Conservation (phyloP, 2,113 vertebrate species). For the Scartelaos histophorus region DNA sequence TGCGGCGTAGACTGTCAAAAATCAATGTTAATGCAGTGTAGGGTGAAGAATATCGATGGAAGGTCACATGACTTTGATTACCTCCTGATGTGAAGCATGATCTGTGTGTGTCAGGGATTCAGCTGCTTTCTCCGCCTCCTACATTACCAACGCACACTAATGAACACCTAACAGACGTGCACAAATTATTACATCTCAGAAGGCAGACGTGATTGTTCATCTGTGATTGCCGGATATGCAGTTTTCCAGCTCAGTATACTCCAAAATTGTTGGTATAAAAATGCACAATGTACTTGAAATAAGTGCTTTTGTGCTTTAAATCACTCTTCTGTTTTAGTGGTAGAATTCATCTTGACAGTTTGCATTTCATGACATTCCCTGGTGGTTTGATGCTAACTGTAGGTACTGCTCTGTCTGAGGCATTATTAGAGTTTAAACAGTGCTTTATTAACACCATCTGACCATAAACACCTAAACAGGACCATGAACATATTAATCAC, state of each 20-base stretch:
- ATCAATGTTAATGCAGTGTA: conserved; percentile 22
- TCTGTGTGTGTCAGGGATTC: conserved; percentile 1
- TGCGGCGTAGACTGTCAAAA: conserved; percentile 15
- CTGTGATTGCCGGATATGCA: neutral
- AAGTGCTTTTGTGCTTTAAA: neutral
- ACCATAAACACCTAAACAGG: no score
- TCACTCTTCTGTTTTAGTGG: no score
- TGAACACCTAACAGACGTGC: neutral
- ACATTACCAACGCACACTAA: neutral
- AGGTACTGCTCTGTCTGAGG: no score
- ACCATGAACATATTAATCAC: no score
- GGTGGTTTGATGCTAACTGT: no score
- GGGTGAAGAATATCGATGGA: conserved; percentile 9
- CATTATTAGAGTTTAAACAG: no score
- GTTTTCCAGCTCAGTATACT: no score
- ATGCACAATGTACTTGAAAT: neutral
- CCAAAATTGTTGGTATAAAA: no score
- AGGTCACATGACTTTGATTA: conserved; percentile 12
- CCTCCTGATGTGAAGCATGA: conserved; percentile 6
- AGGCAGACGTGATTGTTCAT: conserved; percentile 1
- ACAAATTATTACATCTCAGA: conserved; percentile 25
- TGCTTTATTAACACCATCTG: no score
- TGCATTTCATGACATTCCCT: no score
- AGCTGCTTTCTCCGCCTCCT: conserved; percentile 2
- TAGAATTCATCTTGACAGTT: no score